Evolutionary conservation across 92 coral and sea anemone genomes (phyloP).

Genomic region (Epizoanthus illoricatus): DNA sequence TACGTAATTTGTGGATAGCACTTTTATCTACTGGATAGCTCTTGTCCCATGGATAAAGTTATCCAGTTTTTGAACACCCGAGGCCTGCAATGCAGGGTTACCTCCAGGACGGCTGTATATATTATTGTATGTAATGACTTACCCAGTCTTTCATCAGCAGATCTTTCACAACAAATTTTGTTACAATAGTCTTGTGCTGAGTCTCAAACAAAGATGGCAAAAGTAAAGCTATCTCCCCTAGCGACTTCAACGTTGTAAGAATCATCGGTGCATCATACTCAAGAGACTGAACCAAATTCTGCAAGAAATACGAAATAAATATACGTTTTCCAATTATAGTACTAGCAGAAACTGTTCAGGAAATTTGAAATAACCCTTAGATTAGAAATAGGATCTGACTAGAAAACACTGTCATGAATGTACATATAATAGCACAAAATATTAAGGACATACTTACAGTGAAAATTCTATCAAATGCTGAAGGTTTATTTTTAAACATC

Average conservation of each 20-base stretch:
- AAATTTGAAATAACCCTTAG: background rate
- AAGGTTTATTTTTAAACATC: slow-evolving; percentile 58
- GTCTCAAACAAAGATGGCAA: slow-evolving; percentile 82
- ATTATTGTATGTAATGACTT: slow-evolving; percentile 16
- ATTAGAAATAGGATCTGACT: background rate
- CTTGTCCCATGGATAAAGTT: no score
- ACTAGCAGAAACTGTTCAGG: no score
- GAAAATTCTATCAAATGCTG: slow-evolving; percentile 80
- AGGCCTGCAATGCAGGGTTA: no score
- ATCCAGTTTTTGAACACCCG: no score
- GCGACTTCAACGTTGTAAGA: slow-evolving; percentile 70
- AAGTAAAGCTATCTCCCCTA: slow-evolving; percentile 80
- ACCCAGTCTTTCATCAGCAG: slow-evolving; percentile 92
- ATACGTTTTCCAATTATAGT: no score
- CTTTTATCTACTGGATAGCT: no score
- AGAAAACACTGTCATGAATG: background rate
- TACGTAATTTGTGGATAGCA: no score
- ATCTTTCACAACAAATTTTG: slow-evolving; percentile 91
- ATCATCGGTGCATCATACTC: slow-evolving; percentile 76
- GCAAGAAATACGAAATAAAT: slow-evolving; percentile 1
- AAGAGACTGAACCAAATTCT: slow-evolving; percentile 75
- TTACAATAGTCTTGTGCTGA: slow-evolving; percentile 68
- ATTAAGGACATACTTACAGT: slow-evolving; percentile 48
- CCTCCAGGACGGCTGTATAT: no score
- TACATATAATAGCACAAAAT: background rate